These are phyloP conservation scores for Abrostola tripartita DNA, from an alignment of 2,888 invertebrate species.

Conservation along the genomic window DNA sequence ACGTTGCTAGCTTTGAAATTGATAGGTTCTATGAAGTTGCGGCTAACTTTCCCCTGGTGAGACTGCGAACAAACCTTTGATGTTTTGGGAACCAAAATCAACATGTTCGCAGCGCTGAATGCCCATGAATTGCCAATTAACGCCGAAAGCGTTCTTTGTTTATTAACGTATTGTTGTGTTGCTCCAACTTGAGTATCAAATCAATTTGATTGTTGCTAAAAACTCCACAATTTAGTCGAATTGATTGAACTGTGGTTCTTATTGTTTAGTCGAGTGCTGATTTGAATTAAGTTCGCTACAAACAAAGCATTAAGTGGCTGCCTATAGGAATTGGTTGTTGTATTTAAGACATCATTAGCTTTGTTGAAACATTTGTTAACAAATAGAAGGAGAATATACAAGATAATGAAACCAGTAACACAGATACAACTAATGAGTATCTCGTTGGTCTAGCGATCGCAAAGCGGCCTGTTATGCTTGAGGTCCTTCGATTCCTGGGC, in stretches of 20 bases:
- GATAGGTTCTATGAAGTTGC: conserved; percentile 48
- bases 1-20: conserved; percentile 44
- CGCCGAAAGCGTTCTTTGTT: conserved; percentile 41
- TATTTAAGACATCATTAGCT: not conserved
- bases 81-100: conserved; percentile 46
- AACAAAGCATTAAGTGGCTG: conserved; percentile 8
- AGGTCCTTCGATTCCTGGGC: too few relatives aligned
- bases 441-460: too few relatives aligned
- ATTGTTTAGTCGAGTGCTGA: conserved; percentile 25
- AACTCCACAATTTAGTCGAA: conserved; percentile 17
- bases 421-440: too few relatives aligned
- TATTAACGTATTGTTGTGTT: conserved; percentile 37
- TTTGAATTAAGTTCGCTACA: conserved; percentile 40
- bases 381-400: not conserved
- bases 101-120: conserved; percentile 39
- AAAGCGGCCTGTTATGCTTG: too few relatives aligned
- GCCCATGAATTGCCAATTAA: conserved; percentile 55
- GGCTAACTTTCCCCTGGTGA: conserved; percentile 31
- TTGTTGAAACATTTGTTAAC: not conserved
- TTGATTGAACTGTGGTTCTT: conserved; percentile 27
- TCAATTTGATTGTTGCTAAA: conserved; percentile 37
- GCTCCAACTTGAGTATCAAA: conserved; percentile 27
- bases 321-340: not conserved
- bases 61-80: conserved; percentile 51
- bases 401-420: too few relatives aligned